Percentiles rank a stretch among this genome's conserved stretches.
Conservation (phyloP, 2,888 invertebrate species). For the Ormyrus labotus region DNA sequence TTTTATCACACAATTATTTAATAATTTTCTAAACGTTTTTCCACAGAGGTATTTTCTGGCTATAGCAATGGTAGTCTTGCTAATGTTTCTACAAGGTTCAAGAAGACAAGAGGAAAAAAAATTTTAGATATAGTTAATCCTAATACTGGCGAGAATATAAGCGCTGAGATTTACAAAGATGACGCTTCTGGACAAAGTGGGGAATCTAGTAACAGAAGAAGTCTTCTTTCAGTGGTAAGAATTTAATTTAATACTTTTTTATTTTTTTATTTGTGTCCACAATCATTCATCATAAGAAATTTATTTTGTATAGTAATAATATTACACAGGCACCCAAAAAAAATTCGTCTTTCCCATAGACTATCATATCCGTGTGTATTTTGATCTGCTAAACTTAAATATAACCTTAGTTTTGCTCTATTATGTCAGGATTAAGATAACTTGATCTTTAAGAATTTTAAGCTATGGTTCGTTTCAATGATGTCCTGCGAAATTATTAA, state of each 20-base stretch:
- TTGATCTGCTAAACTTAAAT: too few relatives aligned
- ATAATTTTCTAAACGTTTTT: not conserved
- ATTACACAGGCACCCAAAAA: too few relatives aligned
- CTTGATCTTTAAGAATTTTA: too few relatives aligned
- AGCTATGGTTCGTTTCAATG: too few relatives aligned
- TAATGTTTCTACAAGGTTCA: conserved; percentile 62
- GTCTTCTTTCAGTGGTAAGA: conserved; percentile 76
- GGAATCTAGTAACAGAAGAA: conserved; percentile 78
- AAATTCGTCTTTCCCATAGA: too few relatives aligned
- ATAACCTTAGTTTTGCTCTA: too few relatives aligned
- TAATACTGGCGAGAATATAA: conserved; percentile 77
- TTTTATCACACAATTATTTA: not conserved
- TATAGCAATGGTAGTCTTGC: conserved; percentile 66
- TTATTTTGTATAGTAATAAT: too few relatives aligned
- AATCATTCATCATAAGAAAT: too few relatives aligned
- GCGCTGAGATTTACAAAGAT: conserved; percentile 76
- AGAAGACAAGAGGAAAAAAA: conserved; percentile 69
- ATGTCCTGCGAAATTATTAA: too few relatives aligned
- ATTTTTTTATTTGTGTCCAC: too few relatives aligned
- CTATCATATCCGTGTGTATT: too few relatives aligned
- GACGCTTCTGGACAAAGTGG: conserved; percentile 70
- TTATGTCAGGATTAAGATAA: too few relatives aligned
- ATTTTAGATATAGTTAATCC: conserved; percentile 77
- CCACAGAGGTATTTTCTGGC: conserved; percentile 67
- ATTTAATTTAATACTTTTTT: not conserved